These are phyloP conservation scores for Alectoris magna DNA, from an alignment of 2,797 vertebrate genomes.

Conservation along the genomic window DNA sequence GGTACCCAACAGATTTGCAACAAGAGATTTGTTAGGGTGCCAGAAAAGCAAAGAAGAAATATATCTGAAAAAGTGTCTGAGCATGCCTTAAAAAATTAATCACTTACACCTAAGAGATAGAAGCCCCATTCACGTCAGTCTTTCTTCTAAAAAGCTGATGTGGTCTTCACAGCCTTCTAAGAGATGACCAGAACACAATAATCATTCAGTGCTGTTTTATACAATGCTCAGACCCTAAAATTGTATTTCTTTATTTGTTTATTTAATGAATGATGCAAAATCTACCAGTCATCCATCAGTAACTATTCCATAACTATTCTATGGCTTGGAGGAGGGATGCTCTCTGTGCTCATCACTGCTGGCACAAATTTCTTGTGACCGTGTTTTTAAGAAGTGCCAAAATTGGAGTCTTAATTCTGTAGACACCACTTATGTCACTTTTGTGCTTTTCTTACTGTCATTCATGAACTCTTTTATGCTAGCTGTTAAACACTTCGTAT, in stretches of 20 bases:
- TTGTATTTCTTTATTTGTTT: background rate
- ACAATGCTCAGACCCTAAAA: background rate
- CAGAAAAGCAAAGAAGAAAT: conserved; percentile 36
- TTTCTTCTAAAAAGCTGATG: background rate
- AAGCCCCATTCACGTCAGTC: background rate
- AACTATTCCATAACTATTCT: background rate
- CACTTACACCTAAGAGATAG: background rate
- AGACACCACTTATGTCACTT: background rate
- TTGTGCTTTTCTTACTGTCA: background rate
- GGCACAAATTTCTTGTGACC: background rate
- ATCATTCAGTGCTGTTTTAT: background rate
- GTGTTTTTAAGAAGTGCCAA: background rate
- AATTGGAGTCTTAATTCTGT: background rate
- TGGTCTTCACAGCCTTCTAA: background rate
- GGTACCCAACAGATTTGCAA: background rate
- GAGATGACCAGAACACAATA: background rate
- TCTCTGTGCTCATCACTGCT: background rate
- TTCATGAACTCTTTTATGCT: background rate
- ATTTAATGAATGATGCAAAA: background rate
- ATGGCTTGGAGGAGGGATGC: background rate
- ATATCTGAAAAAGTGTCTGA: conserved; percentile 15
- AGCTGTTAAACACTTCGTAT: background rate
- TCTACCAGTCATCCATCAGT: background rate
- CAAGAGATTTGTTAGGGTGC: background rate
- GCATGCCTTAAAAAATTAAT: conserved; percentile 8